Evolutionary conservation across 1,140 invertebrate species (phyloP), one percentile per base, ranked within the genome.

Genomic region (Sitophilus oryzae): DNA sequence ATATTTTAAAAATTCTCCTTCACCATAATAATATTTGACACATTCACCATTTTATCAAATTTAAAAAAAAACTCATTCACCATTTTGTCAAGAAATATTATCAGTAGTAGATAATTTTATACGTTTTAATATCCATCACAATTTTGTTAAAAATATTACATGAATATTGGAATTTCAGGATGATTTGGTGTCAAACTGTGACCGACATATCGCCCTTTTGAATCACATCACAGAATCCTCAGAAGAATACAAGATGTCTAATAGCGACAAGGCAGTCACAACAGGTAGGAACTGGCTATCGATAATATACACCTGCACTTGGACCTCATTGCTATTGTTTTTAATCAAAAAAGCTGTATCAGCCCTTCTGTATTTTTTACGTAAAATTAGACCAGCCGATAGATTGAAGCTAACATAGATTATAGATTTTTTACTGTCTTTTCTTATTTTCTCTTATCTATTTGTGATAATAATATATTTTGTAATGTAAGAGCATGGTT

Each of bases 161-260:
- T n/a, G n/a, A n/a, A n/a, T n/a, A n/a, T n/a, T n/a, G n/a, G n/a
- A n/a, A n/a, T n/a, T 79, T 60, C 74, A 91, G 88, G 79, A 77
- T 56, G 86, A 89, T 71, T 77, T 89, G 54, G 74, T 85, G 62
- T 80, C 80, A 37, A 85, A 84, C 36, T 89, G 86, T 71, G 68
- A 70, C 47, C 61, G 65, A 18, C 68, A 70, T 53, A 65, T 68
- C 14, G 57, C 59, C 40, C 57, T 67, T 34, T 43, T 69, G 36
- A 60, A 65, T 16, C 52, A 63, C 35, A 64, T 67, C 77, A 58
- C 41, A 19, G 80, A 65, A 44, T 64, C 61, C 11, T 60, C 64
- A 19, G 64, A 66, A 11, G 62, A 65, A 52, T 63, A 44, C 40
- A 61, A 61, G 44, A 60, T 67, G 46, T 61, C 60, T 0, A 55